phyloP scores from a whole-genome alignment of 2,113 vertebrate species.

The Anhinga rufa region DNA sequence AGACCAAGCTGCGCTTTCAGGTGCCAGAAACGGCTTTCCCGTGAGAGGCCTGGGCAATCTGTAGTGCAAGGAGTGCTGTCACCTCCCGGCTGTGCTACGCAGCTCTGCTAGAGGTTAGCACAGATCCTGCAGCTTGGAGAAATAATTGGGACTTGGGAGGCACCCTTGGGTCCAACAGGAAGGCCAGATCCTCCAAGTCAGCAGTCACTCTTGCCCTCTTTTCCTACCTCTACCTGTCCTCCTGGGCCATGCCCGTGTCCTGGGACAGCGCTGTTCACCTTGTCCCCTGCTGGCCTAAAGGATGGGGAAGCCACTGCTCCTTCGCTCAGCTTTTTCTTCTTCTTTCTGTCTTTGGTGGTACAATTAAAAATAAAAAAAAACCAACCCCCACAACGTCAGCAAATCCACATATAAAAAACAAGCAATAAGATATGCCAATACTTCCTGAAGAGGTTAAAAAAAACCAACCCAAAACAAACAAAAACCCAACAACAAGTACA shows the following conservation, averaged over 20 bases:
- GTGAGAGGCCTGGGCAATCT: background rate
- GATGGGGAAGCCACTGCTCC: background rate
- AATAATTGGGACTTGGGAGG: background rate
- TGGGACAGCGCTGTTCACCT: background rate
- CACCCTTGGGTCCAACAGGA: accelerated
- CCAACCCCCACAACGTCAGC: constrained; percentile 51
- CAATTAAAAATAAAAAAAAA: constrained; percentile 23
- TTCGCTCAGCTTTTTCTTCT: constrained; percentile 1
- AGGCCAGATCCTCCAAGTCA: background rate
- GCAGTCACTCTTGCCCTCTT: background rate
- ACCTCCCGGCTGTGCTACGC: background rate
- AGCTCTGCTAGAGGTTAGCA: background rate
- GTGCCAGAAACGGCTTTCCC: background rate
- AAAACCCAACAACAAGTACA: constrained; percentile 63
- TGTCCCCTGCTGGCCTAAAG: background rate
- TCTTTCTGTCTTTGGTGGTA: constrained; percentile 72
- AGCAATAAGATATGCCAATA: constrained; percentile 73
- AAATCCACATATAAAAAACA: constrained; percentile 68
- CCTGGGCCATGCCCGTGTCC: background rate
- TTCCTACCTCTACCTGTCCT: background rate
- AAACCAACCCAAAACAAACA: constrained; percentile 25
- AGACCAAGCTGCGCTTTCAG: background rate
- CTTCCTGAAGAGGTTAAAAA: constrained; percentile 73
- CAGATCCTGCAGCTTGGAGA: background rate
- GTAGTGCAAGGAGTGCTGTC: background rate